Percentiles rank a stretch among this genome's conserved stretches.
Evolutionary conservation across 2,113 vertebrate species (phyloP).

Genomic region (Bothrops jararaca): DNA sequence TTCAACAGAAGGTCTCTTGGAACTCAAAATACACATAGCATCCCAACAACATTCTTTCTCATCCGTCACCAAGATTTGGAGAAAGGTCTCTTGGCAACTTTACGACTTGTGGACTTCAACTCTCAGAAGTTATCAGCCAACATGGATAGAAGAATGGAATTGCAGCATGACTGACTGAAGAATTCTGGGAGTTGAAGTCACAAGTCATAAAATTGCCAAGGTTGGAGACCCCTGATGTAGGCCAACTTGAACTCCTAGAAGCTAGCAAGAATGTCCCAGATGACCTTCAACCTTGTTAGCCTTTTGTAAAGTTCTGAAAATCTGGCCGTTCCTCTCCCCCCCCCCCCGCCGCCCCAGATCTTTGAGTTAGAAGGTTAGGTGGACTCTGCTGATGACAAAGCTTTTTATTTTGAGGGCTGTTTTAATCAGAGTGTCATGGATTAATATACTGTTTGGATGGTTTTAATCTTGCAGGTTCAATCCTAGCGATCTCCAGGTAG

Average conservation of each 20-base stretch:
- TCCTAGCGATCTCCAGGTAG: not conserved
- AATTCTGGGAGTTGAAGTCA: not conserved
- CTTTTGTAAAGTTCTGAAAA: not conserved
- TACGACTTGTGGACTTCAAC: not conserved
- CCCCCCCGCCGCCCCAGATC: not conserved
- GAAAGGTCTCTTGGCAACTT: not conserved
- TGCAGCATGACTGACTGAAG: not conserved
- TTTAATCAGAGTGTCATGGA: not conserved
- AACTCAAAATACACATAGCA: not conserved
- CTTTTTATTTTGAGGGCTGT: not conserved
- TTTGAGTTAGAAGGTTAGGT: not conserved
- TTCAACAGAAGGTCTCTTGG: not conserved
- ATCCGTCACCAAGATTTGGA: not conserved
- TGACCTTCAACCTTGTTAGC: not conserved
- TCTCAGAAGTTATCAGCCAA: not conserved
- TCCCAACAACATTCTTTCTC: not conserved
- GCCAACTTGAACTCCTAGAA: not conserved
- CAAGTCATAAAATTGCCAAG: not conserved
- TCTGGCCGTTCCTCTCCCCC: not conserved
- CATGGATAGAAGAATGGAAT: not conserved
- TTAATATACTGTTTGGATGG: not conserved
- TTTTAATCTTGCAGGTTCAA: not conserved
- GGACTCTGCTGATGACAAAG: not conserved
- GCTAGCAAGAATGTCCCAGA: not conserved
- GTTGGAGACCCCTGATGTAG: not conserved